Evolutionary conservation across 2,113 vertebrate genomes (phyloP).

Genomic region (Montifringilla adamsi): DNA sequence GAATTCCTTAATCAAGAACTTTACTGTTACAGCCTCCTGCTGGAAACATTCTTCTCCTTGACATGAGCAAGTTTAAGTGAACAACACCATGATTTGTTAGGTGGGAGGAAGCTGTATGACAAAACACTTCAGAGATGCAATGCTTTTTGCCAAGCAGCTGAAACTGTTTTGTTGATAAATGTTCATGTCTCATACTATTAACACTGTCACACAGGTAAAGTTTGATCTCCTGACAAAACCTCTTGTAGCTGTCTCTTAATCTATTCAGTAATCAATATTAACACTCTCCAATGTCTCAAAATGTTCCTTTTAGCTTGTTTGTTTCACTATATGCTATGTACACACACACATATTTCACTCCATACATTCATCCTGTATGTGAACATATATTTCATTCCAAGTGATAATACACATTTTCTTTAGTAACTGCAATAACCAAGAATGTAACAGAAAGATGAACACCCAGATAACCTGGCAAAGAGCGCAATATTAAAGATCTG

Average conservation of each 20-base stretch:
- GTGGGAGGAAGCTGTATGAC: conserved; percentile 55
- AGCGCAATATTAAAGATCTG: background rate
- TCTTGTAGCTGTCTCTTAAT: conserved; percentile 72
- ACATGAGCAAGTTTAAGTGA: conserved; percentile 56
- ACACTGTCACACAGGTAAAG: conserved; percentile 49
- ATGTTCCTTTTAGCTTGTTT: conserved; percentile 30
- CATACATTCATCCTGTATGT: background rate
- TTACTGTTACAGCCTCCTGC: conserved; percentile 26
- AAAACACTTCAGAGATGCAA: conserved; percentile 65
- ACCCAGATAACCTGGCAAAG: background rate
- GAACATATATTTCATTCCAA: conserved; percentile 55
- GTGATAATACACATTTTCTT: conserved; percentile 1
- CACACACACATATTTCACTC: conserved; percentile 17
- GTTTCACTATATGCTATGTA: background rate
- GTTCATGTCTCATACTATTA: conserved; percentile 45
- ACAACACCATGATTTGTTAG: conserved; percentile 74
- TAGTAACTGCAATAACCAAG: background rate
- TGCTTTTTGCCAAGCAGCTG: conserved; percentile 62
- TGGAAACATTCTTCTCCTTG: conserved; percentile 53
- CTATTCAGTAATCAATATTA: conserved; percentile 72
- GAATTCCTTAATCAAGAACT: conserved; percentile 40
- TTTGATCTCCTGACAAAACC: conserved; percentile 71
- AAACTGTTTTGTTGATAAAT: conserved; percentile 71
- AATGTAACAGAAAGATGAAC: background rate
- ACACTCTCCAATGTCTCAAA: conserved; percentile 60